Conservation (phyloP, 1,140 invertebrate genomes). For the silkworm (Bombyx mori) region DNA sequence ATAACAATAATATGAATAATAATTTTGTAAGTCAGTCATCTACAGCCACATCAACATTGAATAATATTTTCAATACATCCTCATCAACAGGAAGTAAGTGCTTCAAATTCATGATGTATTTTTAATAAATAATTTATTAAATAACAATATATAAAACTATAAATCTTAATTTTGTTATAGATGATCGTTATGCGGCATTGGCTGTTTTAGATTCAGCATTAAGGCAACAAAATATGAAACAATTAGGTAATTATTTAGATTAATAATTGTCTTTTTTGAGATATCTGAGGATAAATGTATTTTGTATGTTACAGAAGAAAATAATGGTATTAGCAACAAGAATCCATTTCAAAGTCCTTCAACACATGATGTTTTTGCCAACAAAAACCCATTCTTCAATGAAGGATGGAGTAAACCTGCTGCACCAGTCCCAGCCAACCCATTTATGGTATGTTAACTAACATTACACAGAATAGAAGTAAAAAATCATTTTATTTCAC, state of each 20-base stretch:
- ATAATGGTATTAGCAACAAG: constrained; percentile 37
- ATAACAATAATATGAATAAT: constrained; percentile 52
- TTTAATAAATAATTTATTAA: not conserved
- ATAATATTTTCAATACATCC: constrained; percentile 36
- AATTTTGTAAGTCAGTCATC: constrained; percentile 34
- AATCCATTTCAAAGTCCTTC: constrained; percentile 59
- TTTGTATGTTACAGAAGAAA: constrained; percentile 43
- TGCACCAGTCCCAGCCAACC: constrained; percentile 42
- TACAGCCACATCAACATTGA: constrained; percentile 30
- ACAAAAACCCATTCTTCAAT: constrained; percentile 61
- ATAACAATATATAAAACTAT: not conserved
- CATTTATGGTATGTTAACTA: constrained; percentile 47
- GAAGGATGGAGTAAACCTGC: constrained; percentile 46
- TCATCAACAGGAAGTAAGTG: constrained; percentile 42
- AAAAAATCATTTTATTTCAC: too few species aligned
- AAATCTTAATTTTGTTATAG: constrained; percentile 30
- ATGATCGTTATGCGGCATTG: constrained; percentile 68
- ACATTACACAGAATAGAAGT: not conserved
- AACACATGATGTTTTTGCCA: constrained; percentile 46
- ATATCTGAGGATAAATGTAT: not conserved
- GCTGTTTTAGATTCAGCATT: constrained; percentile 65
- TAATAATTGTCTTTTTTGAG: constrained; percentile 1
- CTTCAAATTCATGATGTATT: not conserved
- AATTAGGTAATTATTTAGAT: constrained; percentile 35
- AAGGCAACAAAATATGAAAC: constrained; percentile 62